Percentiles rank a stretch among this genome's conserved stretches.
These are phyloP conservation scores for Chitala chitala DNA, from an alignment of 2,113 vertebrate genomes.

Conservation along the genomic window DNA sequence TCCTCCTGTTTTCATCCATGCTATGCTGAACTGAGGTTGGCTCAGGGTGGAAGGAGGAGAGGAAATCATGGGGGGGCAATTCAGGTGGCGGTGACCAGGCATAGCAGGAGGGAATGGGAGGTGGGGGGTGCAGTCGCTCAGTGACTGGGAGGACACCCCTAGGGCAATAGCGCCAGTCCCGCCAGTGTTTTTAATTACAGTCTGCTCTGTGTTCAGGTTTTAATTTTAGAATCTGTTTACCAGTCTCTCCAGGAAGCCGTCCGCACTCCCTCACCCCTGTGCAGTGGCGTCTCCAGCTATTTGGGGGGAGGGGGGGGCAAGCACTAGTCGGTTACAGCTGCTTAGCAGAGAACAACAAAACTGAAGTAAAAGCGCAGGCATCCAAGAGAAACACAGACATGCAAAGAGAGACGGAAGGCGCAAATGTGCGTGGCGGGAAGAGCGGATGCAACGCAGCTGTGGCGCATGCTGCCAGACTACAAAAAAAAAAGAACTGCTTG, in stretches of 20 bases:
- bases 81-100: not conserved
- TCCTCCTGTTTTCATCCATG: slow-evolving; percentile 13
- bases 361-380: slow-evolving; percentile 39
- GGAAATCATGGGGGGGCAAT: not conserved
- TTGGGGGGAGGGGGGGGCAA: slow-evolving; percentile 15
- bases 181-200: slow-evolving; percentile 43
- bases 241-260: slow-evolving; percentile 38
- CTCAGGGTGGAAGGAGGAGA: not conserved
- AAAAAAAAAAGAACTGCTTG: no score
- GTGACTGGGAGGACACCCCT: slow-evolving; percentile 25
- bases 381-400: slow-evolving; percentile 42
- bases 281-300: slow-evolving; percentile 12
- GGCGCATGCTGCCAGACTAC: no score
- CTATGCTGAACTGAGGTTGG: not conserved
- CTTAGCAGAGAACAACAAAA: slow-evolving; percentile 57
- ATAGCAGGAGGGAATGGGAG: slow-evolving; percentile 4
- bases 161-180: slow-evolving; percentile 23
- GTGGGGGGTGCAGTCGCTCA: not conserved
- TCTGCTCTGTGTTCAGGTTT: slow-evolving; percentile 35
- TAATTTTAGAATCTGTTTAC: slow-evolving; percentile 41
- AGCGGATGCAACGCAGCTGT: no score
- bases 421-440: no score
- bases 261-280: not conserved
- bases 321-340: slow-evolving; percentile 25
- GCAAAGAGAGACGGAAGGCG: not conserved